phyloP scores from a whole-genome alignment of 2,113 vertebrate genomes.

The Pluvianellus socialis region DNA sequence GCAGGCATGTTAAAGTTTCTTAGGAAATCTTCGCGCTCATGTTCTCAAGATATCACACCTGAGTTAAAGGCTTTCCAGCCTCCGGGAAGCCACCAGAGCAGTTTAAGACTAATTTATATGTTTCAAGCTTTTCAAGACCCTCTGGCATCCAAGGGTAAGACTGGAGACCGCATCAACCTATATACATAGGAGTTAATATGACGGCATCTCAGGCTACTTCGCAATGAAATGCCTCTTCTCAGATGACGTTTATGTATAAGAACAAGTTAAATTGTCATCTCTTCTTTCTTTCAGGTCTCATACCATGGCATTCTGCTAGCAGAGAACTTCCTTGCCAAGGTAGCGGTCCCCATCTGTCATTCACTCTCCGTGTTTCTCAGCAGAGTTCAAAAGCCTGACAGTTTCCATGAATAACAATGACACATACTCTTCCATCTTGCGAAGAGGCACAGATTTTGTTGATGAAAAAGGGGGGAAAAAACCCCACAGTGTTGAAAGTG shows the following conservation, averaged over 20 bases:
- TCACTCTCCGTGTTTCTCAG: constrained; percentile 52
- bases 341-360: constrained; percentile 30
- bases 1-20: background rate
- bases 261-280: constrained; percentile 9
- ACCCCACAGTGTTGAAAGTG: background rate
- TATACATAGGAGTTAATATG: background rate
- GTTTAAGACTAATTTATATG: background rate
- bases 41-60: background rate
- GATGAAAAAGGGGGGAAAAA: background rate
- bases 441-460: constrained; percentile 32
- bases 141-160: background rate
- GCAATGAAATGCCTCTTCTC: background rate
- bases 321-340: constrained; percentile 55
- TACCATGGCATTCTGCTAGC: constrained; percentile 24
- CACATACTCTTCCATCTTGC: background rate
- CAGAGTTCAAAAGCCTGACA: constrained; percentile 63
- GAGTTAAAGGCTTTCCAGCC: background rate
- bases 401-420: constrained; percentile 71
- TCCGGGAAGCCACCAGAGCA: background rate
- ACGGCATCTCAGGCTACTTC: background rate
- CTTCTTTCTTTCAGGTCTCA: constrained; percentile 36
- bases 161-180: background rate
- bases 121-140: background rate
- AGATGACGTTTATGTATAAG: background rate
- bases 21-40: background rate